Evolutionary conservation across 2,113 vertebrate species (phyloP), one percentile per base, ranked within the genome.

Genomic region (Pseudolaguvia tuberculata): DNA sequence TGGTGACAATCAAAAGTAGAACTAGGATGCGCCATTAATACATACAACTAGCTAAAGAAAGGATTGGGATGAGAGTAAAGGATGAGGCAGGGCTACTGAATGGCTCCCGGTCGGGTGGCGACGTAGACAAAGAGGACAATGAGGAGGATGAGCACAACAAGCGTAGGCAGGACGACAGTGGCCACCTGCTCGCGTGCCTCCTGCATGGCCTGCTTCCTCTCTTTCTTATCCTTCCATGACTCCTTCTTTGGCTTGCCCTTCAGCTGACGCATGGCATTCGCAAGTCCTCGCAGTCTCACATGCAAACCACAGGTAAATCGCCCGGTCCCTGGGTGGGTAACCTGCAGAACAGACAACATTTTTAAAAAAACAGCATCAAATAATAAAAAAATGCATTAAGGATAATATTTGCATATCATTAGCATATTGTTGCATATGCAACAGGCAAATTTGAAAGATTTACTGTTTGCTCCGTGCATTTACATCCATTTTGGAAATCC

Each of bases 161-260:
- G 83, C 0, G 97, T 98, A 50, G 97, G 97, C 62, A 99, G 88
- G 56, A 98, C 97, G 0, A 99, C 86, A 0, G 97, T 98, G 80
- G 92, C 88, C 80, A 98, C 92, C 84, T 98, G 96, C 84, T 94
- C 93, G 2, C 97, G 93, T 0, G 97, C 97, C 75, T 98, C 95
- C 82, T 96, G 94, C 95, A 99, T 99, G 21, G 97, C 94, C 86
- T 96, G 93, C 80, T 98, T 97, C 10, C 97, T 88, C 85, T 98
- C 96, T 86, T 97, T 97, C 89, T 99, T 99, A 82, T 99, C 97
- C 85, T 88, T 94, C 51, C 94, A 98, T 0, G 95, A 95, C 87
- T 99, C 97, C 80, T 99, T 99, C 86, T 94, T 96, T 65, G 96
- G 91, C 85, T 98, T 98, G 67, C 97, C 97, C 87, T 98, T 97